Evolutionary conservation across 2,113 vertebrate species (phyloP).

Genomic region (Menura novaehollandiae): DNA sequence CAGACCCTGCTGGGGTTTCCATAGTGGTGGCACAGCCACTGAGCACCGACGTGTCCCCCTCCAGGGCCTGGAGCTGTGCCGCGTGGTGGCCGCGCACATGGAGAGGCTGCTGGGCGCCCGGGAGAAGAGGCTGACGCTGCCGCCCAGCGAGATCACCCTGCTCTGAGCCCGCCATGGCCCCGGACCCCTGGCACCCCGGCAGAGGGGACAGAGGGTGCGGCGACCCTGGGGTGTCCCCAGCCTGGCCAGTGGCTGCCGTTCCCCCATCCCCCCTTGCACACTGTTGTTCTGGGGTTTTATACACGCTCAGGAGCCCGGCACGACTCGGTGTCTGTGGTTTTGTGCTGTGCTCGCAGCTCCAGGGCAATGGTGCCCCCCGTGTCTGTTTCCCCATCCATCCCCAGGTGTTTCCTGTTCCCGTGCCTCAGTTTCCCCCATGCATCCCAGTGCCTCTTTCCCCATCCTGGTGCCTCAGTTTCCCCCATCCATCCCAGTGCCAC

Average conservation of each 20-base stretch:
- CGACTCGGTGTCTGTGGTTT: neutral
- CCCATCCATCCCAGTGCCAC: too few relatives aligned
- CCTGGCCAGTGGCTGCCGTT: neutral
- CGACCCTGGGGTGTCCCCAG: neutral
- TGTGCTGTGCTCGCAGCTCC: neutral
- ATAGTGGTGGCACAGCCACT: rapidly evolving
- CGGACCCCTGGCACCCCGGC: neutral
- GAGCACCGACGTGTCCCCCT: neutral
- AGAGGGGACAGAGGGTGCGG: neutral
- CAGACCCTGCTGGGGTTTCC: neutral
- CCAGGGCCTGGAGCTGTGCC: constrained; percentile 92
- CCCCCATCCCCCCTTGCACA: too few relatives aligned
- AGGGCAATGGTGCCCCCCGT: too few relatives aligned
- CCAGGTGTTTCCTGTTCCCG: too few relatives aligned
- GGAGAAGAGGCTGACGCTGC: constrained; percentile 91
- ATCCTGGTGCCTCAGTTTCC: neutral
- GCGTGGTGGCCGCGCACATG: constrained; percentile 90
- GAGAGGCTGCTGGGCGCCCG: constrained; percentile 86
- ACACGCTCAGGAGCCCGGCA: neutral
- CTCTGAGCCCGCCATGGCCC: constrained; percentile 64
- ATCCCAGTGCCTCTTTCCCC: too few relatives aligned
- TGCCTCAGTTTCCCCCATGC: neutral
- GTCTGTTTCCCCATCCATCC: too few relatives aligned
- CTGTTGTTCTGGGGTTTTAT: neutral
- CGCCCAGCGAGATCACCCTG: constrained; percentile 95